Evolutionary conservation across 2,888 invertebrate genomes (phyloP).

Genomic region (Biston betularia): DNA sequence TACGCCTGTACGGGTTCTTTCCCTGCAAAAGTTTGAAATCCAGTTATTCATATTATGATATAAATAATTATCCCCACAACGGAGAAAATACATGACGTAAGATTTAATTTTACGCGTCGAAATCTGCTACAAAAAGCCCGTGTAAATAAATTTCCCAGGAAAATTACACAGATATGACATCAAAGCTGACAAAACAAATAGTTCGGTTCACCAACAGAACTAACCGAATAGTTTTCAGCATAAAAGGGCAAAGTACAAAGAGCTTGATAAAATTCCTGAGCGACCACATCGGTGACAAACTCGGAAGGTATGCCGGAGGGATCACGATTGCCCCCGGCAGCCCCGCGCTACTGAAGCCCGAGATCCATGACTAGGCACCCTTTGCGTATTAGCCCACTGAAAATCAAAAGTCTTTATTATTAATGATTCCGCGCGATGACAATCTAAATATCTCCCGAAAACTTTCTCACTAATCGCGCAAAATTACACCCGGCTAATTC

Average conservation of each 20-base stretch:
- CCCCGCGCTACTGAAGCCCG: slow-evolving; percentile 36
- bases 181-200: slow-evolving; percentile 76
- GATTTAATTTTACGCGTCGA: background rate
- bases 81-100: background rate
- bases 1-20: too few relatives aligned
- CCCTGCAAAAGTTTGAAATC: too few relatives aligned
- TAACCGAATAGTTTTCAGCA: slow-evolving; percentile 78
- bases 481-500: slow-evolving; percentile 71
- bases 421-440: slow-evolving; percentile 83
- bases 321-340: slow-evolving; percentile 62
- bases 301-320: slow-evolving; percentile 79
- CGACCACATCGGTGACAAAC: slow-evolving; percentile 82
- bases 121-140: slow-evolving; percentile 37
- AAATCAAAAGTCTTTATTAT: slow-evolving; percentile 85
- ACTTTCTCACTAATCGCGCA: slow-evolving; percentile 70
- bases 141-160: slow-evolving; percentile 36
- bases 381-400: slow-evolving; percentile 82
- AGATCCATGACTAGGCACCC: slow-evolving; percentile 71
- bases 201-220: slow-evolving; percentile 73
- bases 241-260: slow-evolving; percentile 83
- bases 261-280: slow-evolving; percentile 83
- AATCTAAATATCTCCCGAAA: slow-evolving; percentile 80
- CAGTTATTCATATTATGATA: too few relatives aligned
- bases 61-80: too few relatives aligned
- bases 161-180: slow-evolving; percentile 53